These are phyloP conservation scores for Mus spicilegus DNA, from an alignment of 2,113 vertebrate genomes.

Conservation along the genomic window DNA sequence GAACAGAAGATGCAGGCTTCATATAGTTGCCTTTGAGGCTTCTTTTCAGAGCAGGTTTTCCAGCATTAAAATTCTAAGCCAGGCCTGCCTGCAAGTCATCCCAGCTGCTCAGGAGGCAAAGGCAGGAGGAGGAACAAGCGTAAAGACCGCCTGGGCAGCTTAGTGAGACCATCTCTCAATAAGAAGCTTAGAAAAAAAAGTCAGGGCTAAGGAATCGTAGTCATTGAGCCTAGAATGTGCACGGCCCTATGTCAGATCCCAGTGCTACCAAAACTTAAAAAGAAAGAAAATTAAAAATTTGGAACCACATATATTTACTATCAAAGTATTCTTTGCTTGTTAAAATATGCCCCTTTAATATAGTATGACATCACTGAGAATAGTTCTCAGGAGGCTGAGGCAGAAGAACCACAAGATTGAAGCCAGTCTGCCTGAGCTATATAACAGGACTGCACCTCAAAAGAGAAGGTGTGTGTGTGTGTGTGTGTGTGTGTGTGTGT, in stretches of 20 bases:
- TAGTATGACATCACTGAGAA: background rate
- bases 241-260: background rate
- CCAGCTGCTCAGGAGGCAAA: background rate
- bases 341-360: background rate
- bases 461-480: background rate
- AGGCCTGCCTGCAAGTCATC: background rate
- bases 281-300: background rate
- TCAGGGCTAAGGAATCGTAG: background rate
- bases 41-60: slow-evolving; percentile 24
- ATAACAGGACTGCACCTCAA: background rate
- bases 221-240: background rate
- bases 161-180: background rate
- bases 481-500: background rate
- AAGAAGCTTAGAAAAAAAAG: background rate
- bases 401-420: background rate
- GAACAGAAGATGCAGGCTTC: background rate
- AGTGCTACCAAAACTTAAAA: background rate
- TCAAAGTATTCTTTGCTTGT: background rate
- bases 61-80: background rate
- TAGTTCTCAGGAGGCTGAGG: background rate
- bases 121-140: background rate
- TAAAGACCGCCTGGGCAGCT: background rate
- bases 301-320: background rate
- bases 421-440: background rate
- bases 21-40: background rate